Conservation (phyloP, 2,888 invertebrate genomes). For the Penaeus monodon region DNA sequence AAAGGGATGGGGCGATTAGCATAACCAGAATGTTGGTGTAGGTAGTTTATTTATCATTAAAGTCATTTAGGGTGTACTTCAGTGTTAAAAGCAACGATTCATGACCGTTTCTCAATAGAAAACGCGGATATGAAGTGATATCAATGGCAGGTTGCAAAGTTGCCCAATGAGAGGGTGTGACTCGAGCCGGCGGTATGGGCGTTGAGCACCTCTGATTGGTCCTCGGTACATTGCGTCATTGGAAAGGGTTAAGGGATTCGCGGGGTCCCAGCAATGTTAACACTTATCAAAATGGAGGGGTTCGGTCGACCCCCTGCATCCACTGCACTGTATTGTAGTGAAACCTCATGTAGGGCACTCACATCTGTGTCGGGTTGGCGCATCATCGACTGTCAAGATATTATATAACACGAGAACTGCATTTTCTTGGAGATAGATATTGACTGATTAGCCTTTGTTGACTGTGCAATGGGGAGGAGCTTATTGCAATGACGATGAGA, state of each 20-base stretch:
- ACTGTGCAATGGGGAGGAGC: constrained; percentile 31
- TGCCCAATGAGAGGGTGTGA: constrained; percentile 2
- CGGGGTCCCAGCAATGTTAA: constrained; percentile 9
- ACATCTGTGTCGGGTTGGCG: too few relatives aligned
- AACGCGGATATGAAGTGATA: background rate
- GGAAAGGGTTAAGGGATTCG: constrained; percentile 24
- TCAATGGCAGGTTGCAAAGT: constrained; percentile 8
- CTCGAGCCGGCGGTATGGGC: constrained; percentile 22
- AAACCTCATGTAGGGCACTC: background rate
- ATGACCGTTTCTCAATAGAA: too few relatives aligned
- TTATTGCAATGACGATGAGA: constrained; percentile 30
- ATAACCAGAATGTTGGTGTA: background rate
- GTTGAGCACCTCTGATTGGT: constrained; percentile 24
- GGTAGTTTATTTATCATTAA: background rate
- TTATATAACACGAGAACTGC: background rate
- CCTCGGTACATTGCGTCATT: constrained; percentile 11
- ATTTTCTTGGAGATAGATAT: background rate
- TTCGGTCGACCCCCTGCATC: background rate
- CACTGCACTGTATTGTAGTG: background rate
- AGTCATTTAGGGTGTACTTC: background rate
- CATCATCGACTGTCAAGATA: too few relatives aligned
- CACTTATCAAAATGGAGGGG: constrained; percentile 29
- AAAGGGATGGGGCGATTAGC: background rate
- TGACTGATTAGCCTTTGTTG: constrained; percentile 17
- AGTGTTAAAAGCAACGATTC: background rate